Conservation (phyloP, 1,140 invertebrate genomes). For the Sesamia nonagrioides region DNA sequence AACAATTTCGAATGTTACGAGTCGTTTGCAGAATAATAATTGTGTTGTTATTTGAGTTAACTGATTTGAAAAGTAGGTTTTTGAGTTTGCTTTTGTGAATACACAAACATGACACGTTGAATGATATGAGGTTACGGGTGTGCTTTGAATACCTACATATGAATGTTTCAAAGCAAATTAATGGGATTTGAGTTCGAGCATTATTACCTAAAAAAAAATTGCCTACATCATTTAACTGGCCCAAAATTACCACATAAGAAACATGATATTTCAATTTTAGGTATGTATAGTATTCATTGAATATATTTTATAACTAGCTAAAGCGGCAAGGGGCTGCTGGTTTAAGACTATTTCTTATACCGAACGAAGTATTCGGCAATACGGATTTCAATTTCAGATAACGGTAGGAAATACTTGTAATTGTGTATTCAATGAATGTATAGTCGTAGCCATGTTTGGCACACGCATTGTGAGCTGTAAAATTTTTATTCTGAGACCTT, state of each 20-base stretch:
- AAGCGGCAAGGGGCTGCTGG: constrained; percentile 19
- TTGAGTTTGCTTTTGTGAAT: constrained; percentile 13
- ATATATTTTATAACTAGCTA: constrained; percentile 12
- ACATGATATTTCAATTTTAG: background rate
- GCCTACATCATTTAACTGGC: background rate
- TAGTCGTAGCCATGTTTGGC: constrained; percentile 37
- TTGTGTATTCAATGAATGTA: constrained; percentile 62
- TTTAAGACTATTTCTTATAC: constrained; percentile 28
- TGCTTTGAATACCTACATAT: background rate
- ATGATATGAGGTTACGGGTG: constrained; percentile 6
- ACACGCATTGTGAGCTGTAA: constrained; percentile 1
- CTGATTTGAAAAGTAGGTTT: constrained; percentile 35
- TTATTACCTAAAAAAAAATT: background rate
- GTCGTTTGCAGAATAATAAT: constrained; percentile 27
- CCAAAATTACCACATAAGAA: background rate
- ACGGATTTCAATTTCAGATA: constrained; percentile 73
- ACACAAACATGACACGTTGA: constrained; percentile 12
- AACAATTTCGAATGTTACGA: constrained; percentile 31
- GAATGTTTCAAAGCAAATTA: constrained; percentile 4
- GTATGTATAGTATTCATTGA: constrained; percentile 28
- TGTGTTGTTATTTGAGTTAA: constrained; percentile 29
- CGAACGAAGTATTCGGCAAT: constrained; percentile 59
- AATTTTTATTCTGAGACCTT: constrained; percentile 26
- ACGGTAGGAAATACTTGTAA: constrained; percentile 66
- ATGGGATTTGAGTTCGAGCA: background rate